A percentile compares a stretch with the other conserved stretches of the same genome.
phyloP scores from a whole-genome alignment of 2,113 vertebrate genomes.

The Callithrix jacchus region DNA sequence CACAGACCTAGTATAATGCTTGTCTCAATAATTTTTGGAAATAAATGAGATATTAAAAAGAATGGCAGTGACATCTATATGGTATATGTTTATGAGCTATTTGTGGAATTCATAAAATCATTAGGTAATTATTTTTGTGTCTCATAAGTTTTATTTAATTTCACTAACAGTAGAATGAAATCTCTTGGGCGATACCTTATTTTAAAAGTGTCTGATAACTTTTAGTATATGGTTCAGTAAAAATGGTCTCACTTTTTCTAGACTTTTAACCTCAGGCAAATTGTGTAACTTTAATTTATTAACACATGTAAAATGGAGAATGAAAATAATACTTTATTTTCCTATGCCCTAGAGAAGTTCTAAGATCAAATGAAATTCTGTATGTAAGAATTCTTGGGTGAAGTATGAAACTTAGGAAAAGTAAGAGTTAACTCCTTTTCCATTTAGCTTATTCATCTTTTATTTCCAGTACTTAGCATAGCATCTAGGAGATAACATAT shows the following conservation, averaged over 20 bases:
- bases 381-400: conserved; percentile 35
- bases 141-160: background rate
- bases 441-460: conserved; percentile 11
- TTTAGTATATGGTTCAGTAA: background rate
- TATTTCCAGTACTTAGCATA: background rate
- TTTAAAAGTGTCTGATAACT: background rate
- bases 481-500: conserved; percentile 18
- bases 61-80: background rate
- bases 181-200: background rate
- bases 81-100: background rate
- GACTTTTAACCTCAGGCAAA: background rate
- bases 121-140: conserved; percentile 28
- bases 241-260: background rate
- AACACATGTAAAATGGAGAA: background rate
- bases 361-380: conserved; percentile 31
- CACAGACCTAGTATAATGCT: background rate
- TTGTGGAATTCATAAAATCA: background rate
- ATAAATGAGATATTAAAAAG: background rate
- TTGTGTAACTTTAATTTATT: conserved; percentile 32
- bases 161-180: background rate
- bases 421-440: conserved; percentile 27
- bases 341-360: background rate
- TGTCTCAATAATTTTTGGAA: conserved; percentile 2
- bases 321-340: conserved; percentile 24
- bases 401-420: conserved; percentile 16